Evolutionary conservation across 64 coral and sea anemone genomes (phyloP).

Genomic region (Montipora efflorescens): DNA sequence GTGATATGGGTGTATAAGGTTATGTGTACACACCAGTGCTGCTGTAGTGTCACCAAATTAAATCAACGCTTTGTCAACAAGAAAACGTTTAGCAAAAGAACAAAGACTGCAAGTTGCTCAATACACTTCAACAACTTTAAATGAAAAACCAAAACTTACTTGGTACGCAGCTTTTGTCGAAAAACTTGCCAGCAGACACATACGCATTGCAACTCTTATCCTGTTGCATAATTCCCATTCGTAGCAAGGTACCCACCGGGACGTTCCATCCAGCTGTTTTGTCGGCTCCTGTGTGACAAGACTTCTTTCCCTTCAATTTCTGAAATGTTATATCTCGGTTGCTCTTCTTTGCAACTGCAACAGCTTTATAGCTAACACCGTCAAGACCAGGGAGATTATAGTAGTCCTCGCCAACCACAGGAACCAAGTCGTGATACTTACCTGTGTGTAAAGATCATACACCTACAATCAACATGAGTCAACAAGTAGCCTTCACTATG

Average conservation of each 20-base stretch:
- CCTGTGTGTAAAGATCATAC: neutral
- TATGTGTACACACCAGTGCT: too few relatives aligned
- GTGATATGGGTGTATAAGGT: too few relatives aligned
- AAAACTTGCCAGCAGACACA: constrained; percentile 54
- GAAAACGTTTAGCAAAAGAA: too few relatives aligned
- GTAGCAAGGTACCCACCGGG: constrained; percentile 56
- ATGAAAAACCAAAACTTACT: constrained; percentile 24
- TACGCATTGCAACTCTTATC: neutral
- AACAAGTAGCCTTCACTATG: too few relatives aligned
- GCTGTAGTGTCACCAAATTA: too few relatives aligned
- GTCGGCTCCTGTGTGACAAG: constrained; percentile 76
- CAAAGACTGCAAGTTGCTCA: too few relatives aligned
- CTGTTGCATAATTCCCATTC: neutral
- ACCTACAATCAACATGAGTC: too few relatives aligned
- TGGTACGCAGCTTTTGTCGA: constrained; percentile 72
- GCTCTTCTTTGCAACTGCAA: constrained; percentile 53
- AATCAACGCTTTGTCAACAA: too few relatives aligned
- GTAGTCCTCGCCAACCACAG: constrained; percentile 53
- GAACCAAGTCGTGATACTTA: constrained; percentile 43
- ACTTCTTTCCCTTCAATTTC: constrained; percentile 56
- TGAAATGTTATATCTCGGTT: constrained; percentile 23
- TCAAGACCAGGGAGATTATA: neutral
- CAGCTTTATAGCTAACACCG: constrained; percentile 49
- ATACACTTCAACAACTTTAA: too few relatives aligned
- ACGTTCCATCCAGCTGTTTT: constrained; percentile 68